Base-by-base conservation (phyloP, 2,113 vertebrate species). In the Ptilorrhoa leucosticta region DNA sequence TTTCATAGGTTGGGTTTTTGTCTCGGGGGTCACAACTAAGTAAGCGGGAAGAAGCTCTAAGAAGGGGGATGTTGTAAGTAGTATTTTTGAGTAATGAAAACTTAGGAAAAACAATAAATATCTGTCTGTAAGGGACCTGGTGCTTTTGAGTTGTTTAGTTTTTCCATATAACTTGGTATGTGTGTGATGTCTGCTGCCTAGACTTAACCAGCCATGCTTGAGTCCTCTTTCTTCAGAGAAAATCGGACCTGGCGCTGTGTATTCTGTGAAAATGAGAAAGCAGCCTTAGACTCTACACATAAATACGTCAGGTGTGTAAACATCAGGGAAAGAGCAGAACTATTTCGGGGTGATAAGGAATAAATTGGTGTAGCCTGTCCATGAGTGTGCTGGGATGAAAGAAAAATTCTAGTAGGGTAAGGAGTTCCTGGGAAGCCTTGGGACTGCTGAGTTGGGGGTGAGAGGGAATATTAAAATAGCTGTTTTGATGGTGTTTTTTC, bases 1-100 rank as follows among this genome's bases (percentile, higher is more conserved):
- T 85, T 73, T 56, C 66, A 64, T 39, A 47, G 40, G 8, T 22
- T 80, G 69, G 4, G 18, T 45, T 92, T 85, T 87, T 69, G 58
- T 86, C 35, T n/a, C 0, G 0, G 8, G 70, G 15, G 9, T 39
- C 21, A 50, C 21, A 66, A 33, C 20, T 50, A 51, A 79, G 22
- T 54, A 65, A 78, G 53, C 6, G 13, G 42, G 45, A 83, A 80
- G 76, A 73, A 72, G 24, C 42, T 88, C 24, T 63, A 28, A 88
- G 79, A 54, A 48, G 22, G 45, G 30, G 27, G 1, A 2, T 0
- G 0, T 56, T 60, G 3, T 51, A 65, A 76, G 31, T 12, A 44
- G 10, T 57, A 40, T 0, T 40, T 87, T 37, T 73, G 23, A 40
- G 56, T 66, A 37, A 53, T 12, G 54, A 65, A 73, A 69, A 39